Evolutionary conservation across 2,113 vertebrate genomes (phyloP).

Genomic region (Vulpes lagopus): DNA sequence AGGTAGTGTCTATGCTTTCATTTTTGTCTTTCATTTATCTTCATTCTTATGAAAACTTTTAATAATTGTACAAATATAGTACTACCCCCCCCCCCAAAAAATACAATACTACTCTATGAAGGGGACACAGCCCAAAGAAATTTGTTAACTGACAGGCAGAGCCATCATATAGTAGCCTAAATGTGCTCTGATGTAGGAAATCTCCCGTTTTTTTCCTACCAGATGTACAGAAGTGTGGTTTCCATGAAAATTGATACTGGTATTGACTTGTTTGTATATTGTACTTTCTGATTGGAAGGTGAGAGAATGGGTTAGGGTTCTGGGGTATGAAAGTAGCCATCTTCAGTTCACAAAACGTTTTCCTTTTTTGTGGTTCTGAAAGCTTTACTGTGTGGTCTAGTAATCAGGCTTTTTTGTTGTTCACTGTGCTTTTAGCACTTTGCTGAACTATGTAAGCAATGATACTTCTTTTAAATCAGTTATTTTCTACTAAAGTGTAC

Average conservation of each 20-base stretch:
- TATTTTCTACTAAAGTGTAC: background rate
- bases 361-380: constrained; percentile 14
- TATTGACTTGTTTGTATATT: background rate
- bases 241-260: background rate
- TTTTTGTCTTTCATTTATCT: constrained; percentile 39
- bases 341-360: background rate
- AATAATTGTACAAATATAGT: background rate
- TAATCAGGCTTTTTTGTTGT: background rate
- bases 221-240: background rate
- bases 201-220: background rate
- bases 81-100: background rate
- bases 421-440: background rate
- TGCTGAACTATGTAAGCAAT: background rate
- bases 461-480: background rate
- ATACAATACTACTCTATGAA: background rate
- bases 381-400: background rate
- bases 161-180: background rate
- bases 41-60: background rate
- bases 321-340: background rate
- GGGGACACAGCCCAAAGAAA: background rate
- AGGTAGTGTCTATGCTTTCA: constrained; percentile 7
- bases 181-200: background rate
- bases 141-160: background rate
- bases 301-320: background rate
- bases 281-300: background rate